phyloP scores from a whole-genome alignment of 92 coral and sea anemone genomes.

The Desmophyllum pertusum region DNA sequence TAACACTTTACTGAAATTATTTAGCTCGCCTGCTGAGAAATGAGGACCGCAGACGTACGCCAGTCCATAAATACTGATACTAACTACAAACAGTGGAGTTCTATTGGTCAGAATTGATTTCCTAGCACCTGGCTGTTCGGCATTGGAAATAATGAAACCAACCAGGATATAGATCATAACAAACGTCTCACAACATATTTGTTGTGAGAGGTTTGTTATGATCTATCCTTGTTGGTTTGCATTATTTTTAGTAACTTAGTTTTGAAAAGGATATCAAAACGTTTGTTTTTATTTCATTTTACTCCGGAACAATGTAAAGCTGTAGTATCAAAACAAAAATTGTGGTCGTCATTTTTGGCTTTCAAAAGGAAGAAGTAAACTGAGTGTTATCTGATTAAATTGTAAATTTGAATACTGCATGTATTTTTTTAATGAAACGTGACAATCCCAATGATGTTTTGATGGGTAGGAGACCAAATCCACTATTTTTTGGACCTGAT shows the following conservation, averaged over 20 bases:
- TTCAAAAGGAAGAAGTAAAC: no score
- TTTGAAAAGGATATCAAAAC: neutral
- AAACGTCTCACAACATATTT: neutral
- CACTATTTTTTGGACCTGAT: neutral
- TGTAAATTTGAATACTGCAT: neutral
- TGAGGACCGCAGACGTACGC: neutral
- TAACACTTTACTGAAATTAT: neutral
- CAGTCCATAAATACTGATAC: neutral
- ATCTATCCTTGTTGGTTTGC: no score
- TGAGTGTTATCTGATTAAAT: no score
- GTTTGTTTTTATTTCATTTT: neutral
- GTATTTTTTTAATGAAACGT: neutral
- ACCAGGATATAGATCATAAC: neutral
- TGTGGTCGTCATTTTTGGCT: neutral
- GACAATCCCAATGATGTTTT: neutral
- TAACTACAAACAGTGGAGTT: neutral
- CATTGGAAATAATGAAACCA: neutral
- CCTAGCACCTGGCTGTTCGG: neutral
- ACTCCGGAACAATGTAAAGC: neutral
- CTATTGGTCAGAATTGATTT: neutral
- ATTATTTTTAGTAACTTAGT: no score
- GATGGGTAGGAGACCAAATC: neutral
- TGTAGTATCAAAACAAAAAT: neutral
- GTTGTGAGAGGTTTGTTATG: no score
- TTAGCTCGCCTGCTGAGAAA: neutral